These are phyloP conservation scores for Pagetopsis macropterus DNA, from an alignment of 2,797 vertebrate species.

Conservation along the genomic window DNA sequence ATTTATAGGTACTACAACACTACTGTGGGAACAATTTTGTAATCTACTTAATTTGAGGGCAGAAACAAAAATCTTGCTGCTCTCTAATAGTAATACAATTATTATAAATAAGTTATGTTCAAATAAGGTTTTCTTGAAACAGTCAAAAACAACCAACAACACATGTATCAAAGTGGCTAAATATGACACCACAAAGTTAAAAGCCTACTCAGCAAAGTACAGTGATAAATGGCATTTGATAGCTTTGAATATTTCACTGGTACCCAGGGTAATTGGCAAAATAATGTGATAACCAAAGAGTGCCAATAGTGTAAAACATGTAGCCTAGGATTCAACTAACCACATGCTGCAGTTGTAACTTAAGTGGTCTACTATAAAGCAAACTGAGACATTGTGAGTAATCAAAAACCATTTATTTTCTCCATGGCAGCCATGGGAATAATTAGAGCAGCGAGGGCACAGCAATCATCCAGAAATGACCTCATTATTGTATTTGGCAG, in stretches of 20 bases:
- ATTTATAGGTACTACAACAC: neutral
- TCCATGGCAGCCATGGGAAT: constrained; percentile 22
- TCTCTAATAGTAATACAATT: neutral
- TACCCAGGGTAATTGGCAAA: neutral
- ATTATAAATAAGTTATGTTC: neutral
- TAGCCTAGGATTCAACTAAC: constrained; percentile 6
- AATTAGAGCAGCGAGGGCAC: constrained; percentile 23
- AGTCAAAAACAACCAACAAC: neutral
- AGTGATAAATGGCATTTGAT: neutral
- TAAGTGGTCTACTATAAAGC: constrained; percentile 14
- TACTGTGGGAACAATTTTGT: neutral
- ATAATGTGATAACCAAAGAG: neutral
- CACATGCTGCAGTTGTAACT: constrained; percentile 8
- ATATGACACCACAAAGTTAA: neutral
- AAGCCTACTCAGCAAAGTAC: neutral
- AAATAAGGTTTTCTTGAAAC: neutral
- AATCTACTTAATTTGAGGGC: neutral
- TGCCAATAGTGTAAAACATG: constrained; percentile 7
- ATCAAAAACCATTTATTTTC: constrained; percentile 17
- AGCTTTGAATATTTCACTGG: neutral
- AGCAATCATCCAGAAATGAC: constrained; percentile 32
- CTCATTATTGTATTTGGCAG: constrained; percentile 57
- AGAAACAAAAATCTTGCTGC: neutral
- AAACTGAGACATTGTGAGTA: constrained; percentile 32
- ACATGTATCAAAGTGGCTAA: neutral